Conservation (phyloP, 2,888 invertebrate genomes). For the Melitaea athalia region DNA sequence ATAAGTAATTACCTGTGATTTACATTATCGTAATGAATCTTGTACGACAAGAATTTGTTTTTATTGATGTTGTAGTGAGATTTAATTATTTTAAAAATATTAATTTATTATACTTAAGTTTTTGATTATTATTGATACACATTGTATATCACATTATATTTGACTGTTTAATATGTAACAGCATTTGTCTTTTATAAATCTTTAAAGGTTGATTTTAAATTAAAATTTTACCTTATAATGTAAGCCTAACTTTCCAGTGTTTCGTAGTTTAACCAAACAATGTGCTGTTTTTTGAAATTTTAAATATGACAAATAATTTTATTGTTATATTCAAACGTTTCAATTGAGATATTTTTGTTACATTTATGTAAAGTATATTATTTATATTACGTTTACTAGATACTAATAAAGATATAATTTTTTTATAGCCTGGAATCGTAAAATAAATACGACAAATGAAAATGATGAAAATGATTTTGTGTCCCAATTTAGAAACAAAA, state of each 20-base stretch:
- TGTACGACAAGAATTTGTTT: constrained; percentile 71
- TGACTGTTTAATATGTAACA: background rate
- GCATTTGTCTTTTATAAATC: background rate
- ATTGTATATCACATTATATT: background rate
- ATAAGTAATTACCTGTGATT: constrained; percentile 78
- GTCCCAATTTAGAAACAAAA: background rate
- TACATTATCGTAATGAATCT: constrained; percentile 66
- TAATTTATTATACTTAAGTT: constrained; percentile 14
- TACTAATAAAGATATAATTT: constrained; percentile 6
- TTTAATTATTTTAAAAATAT: constrained; percentile 20
- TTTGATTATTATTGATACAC: background rate
- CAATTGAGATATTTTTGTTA: constrained; percentile 15
- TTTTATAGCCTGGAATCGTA: constrained; percentile 12
- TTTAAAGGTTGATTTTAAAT: background rate
- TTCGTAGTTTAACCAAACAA: too few relatives aligned
- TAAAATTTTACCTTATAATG: background rate
- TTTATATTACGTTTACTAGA: constrained; percentile 18
- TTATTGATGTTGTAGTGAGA: constrained; percentile 30
- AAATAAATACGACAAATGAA: constrained; percentile 6
- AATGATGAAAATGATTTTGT: background rate
- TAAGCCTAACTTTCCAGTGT: background rate
- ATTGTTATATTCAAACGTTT: background rate
- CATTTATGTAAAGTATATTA: constrained; percentile 15
- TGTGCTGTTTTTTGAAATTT: too few relatives aligned
- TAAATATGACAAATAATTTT: background rate